A percentile compares a stretch with the other conserved stretches of the same genome.
phyloP scores from a whole-genome alignment of 2,797 vertebrate genomes.

The Ctenochaetus hawaiiensis region DNA sequence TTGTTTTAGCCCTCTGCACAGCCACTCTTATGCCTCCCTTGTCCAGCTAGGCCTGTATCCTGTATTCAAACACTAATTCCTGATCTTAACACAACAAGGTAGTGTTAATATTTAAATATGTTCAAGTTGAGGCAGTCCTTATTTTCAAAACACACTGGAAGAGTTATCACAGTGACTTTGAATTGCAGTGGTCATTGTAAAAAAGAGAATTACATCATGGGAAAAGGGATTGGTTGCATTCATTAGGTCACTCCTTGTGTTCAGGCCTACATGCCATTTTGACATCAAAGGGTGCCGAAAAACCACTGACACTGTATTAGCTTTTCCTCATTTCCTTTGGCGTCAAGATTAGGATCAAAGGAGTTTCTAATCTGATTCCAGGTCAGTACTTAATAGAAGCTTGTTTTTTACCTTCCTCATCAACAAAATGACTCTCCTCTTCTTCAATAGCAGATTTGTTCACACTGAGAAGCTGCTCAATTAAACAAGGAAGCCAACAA shows the following conservation, averaged over 20 bases:
- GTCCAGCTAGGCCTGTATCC: constrained; percentile 86
- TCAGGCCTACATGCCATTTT: constrained; percentile 44
- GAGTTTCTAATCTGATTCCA: constrained; percentile 68
- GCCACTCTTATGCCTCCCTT: constrained; percentile 82
- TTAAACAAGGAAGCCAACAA: not conserved
- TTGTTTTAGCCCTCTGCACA: constrained; percentile 95
- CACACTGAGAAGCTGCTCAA: too few species aligned
- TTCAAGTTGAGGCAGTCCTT: constrained; percentile 50
- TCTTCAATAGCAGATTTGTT: not conserved
- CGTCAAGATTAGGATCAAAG: constrained; percentile 76
- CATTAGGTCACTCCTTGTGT: constrained; percentile 63
- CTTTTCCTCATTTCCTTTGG: constrained; percentile 72
- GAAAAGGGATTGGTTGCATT: constrained; percentile 54
- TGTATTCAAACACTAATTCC: constrained; percentile 83
- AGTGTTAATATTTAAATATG: constrained; percentile 58
- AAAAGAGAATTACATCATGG: constrained; percentile 65
- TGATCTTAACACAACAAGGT: constrained; percentile 65
- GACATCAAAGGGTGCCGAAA: constrained; percentile 72
- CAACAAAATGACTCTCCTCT: constrained; percentile 17
- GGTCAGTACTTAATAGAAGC: constrained; percentile 63
- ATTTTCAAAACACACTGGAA: constrained; percentile 38
- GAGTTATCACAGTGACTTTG: constrained; percentile 23
- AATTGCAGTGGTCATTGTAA: constrained; percentile 9
- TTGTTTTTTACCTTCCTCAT: constrained; percentile 47
- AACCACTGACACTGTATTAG: constrained; percentile 70